These are phyloP conservation scores for Pocota personata DNA, from an alignment of 2,888 invertebrate genomes.

Conservation along the genomic window DNA sequence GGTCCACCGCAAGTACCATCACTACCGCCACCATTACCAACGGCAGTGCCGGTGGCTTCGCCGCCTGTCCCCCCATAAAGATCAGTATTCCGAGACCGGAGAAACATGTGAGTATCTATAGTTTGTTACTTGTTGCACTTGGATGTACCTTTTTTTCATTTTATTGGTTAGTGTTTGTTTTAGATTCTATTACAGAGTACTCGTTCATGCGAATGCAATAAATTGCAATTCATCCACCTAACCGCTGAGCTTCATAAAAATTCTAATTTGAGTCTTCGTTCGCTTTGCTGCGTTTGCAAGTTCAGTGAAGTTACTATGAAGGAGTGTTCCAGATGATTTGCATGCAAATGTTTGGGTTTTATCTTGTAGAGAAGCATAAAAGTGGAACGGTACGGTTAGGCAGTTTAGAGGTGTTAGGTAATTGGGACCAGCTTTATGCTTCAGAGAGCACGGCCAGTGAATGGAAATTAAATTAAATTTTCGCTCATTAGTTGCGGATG, in stretches of 20 bases:
- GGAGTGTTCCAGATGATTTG: constrained; percentile 32
- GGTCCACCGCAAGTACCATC: constrained; percentile 64
- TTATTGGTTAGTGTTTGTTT: constrained; percentile 42
- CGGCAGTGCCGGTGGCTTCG: constrained; percentile 18
- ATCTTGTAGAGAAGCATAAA: constrained; percentile 22
- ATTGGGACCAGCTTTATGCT: constrained; percentile 57
- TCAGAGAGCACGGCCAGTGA: constrained; percentile 28
- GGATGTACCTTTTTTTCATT: background rate
- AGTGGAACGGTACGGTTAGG: constrained; percentile 38
- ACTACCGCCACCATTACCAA: constrained; percentile 47
- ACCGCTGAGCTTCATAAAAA: constrained; percentile 57
- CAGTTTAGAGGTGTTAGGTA: constrained; percentile 43
- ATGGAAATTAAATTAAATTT: constrained; percentile 55
- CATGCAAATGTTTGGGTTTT: constrained; percentile 47
- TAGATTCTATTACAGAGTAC: constrained; percentile 46
- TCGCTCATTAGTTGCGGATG: constrained; percentile 57
- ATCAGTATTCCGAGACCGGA: constrained; percentile 81
- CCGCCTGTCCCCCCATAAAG: constrained; percentile 75
- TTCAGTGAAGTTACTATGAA: constrained; percentile 27
- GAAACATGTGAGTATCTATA: constrained; percentile 82
- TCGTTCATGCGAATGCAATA: background rate
- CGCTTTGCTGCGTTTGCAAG: background rate
- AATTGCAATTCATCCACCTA: constrained; percentile 35
- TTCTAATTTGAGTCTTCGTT: constrained; percentile 18
- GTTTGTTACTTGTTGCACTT: background rate